Evolutionary conservation across 2,113 vertebrate genomes (phyloP).

Genomic region (Chaetops frenatus): DNA sequence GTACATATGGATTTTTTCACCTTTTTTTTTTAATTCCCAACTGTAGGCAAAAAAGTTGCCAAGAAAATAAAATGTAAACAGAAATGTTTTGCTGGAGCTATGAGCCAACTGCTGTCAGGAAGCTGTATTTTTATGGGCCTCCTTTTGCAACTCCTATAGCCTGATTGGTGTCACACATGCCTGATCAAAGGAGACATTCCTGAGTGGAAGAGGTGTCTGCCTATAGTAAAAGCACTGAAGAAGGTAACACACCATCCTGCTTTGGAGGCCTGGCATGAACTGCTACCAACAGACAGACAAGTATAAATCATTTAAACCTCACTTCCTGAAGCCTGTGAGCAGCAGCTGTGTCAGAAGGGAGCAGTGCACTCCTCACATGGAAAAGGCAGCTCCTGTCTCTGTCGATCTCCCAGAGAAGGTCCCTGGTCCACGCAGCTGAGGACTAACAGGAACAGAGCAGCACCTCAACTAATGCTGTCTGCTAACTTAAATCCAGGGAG

Average conservation of each 20-base stretch:
- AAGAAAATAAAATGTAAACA: not conserved
- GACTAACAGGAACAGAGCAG: not conserved
- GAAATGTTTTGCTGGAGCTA: not conserved
- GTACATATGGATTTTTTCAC: not conserved
- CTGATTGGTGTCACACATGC: not conserved
- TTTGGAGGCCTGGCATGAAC: not conserved
- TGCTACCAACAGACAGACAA: not conserved
- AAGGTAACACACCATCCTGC: not conserved
- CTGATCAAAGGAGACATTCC: not conserved
- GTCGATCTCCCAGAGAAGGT: not conserved
- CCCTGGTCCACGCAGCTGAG: not conserved
- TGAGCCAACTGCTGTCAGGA: not conserved
- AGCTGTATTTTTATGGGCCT: not conserved
- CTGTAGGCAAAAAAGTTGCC: not conserved
- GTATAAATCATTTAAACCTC: not conserved
- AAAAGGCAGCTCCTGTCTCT: not conserved
- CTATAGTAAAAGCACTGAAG: not conserved
- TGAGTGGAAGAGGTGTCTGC: not conserved
- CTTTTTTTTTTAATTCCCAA: not conserved
- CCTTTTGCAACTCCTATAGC: not conserved
- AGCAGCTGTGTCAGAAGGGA: not conserved
- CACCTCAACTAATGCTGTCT: accelerated
- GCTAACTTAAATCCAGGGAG: not conserved
- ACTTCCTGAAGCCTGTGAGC: not conserved
- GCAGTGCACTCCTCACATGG: not conserved